phyloP scores from a whole-genome alignment of 2,888 invertebrate species.

The Cerastis leucographa region DNA sequence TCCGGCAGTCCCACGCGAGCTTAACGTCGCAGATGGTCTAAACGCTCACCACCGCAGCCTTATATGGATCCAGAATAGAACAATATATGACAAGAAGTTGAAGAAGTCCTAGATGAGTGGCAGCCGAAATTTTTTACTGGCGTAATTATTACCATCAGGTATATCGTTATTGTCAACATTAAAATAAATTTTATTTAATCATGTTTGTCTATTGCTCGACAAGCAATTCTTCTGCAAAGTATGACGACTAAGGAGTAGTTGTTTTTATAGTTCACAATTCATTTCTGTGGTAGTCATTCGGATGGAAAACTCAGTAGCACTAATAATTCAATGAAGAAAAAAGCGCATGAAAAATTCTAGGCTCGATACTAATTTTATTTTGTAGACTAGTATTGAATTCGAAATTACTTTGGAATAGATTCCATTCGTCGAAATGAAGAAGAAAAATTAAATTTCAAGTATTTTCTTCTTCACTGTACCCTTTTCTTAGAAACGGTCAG shows the following conservation, averaged over 20 bases:
- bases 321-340: background rate
- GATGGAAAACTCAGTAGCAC: background rate
- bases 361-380: slow-evolving; percentile 16
- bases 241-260: too few species aligned
- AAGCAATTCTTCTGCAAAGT: background rate
- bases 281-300: background rate
- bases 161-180: too few species aligned
- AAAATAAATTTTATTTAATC: too few species aligned
- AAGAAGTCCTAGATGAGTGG: too few species aligned
- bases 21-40: too few species aligned
- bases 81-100: too few species aligned
- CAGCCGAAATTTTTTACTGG: too few species aligned
- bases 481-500: slow-evolving; percentile 4
- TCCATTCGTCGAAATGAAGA: slow-evolving; percentile 1
- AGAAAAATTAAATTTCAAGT: slow-evolving; percentile 21
- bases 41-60: too few species aligned
- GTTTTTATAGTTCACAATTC: background rate
- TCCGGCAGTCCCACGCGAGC: too few species aligned
- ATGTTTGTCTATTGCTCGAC: background rate
- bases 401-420: slow-evolving; percentile 1
- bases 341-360: background rate
- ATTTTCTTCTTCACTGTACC: slow-evolving; percentile 4
- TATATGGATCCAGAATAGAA: too few species aligned
- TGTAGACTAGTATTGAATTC: slow-evolving; percentile 8
- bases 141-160: too few species aligned